Evolutionary conservation across 2,888 invertebrate species (phyloP).

Genomic region (Malthinus flaveolus): DNA sequence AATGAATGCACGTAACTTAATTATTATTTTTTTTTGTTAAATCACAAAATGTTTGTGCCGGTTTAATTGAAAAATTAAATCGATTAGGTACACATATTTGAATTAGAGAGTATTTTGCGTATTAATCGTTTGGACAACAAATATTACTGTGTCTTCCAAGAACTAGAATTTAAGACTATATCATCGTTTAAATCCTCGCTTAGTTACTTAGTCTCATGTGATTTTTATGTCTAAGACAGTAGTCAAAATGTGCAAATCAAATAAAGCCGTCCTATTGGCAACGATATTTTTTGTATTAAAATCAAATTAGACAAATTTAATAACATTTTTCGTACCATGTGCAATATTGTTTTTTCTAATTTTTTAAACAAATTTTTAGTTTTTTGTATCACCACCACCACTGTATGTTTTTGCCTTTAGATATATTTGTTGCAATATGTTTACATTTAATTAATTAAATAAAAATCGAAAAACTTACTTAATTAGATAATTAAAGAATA

Average conservation of each 20-base stretch:
- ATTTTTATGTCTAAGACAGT: slow-evolving; percentile 33
- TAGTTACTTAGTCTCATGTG: slow-evolving; percentile 39
- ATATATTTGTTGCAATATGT: neutral
- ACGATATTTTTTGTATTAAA: slow-evolving; percentile 11
- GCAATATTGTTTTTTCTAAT: slow-evolving; percentile 18
- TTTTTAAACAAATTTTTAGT: slow-evolving; percentile 7
- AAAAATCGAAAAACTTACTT: slow-evolving; percentile 9
- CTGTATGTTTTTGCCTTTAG: no score
- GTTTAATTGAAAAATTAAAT: no score
- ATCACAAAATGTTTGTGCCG: no score
- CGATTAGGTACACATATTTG: no score
- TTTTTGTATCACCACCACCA: neutral
- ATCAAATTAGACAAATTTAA: slow-evolving; percentile 7
- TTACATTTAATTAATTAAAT: slow-evolving; percentile 9
- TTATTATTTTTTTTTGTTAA: no score
- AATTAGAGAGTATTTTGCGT: no score
- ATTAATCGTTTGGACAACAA: slow-evolving; percentile 34
- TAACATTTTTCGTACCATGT: neutral
- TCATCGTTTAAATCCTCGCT: slow-evolving; percentile 36
- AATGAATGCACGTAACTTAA: no score
- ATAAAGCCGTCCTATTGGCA: slow-evolving; percentile 19
- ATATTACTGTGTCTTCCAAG: slow-evolving; percentile 44
- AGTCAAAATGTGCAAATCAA: slow-evolving; percentile 26
- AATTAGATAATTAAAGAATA: slow-evolving; percentile 12
- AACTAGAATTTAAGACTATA: slow-evolving; percentile 24